Base-by-base conservation (phyloP, 2,113 vertebrate species). In the Podilymbus podiceps region DNA sequence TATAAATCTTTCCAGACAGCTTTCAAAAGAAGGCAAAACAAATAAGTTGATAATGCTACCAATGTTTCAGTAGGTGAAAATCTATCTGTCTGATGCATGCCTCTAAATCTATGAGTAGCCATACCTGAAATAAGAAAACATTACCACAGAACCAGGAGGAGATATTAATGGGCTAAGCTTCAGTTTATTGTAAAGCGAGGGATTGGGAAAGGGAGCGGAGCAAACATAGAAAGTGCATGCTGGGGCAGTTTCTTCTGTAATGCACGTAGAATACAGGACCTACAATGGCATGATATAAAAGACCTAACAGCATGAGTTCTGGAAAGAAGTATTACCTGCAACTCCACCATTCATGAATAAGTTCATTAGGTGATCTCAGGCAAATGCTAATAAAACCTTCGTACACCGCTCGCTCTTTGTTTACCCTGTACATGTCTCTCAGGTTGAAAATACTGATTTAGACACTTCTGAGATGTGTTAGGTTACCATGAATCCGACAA, bases 1-100 rank as follows among this genome's bases (percentile, higher is more conserved):
- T 40, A 50, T 31, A 95, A 91, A 92, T 96, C 63, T 85, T 94
- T 72, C 81, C 28, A 83, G 84, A 94, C 87, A 95, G 78, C 63
- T 89, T 95, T 93, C 71, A 72, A 69, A 93, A 89, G 42, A 85
- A 69, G 62, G 20, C 38, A 38, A 93, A 94, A 67, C 38, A 95
- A 81, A 8, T 60, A 83, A 66, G 62, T 64, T 87, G 69, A 33
- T 49, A 64, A 47, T n/a, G 46, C n/a, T 88, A 59, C 66, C 77
- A 47, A 62, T 74, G 38, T 89, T 89, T 89, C 31, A 78, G 64
- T 42, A 79, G 33, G 38, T 69, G 35, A 80, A 94, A 88, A 69
- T 77, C 52, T 68, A 42, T 50, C 82, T 64, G 46, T 50, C 82
- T 64, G 46, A 84, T 80, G n/a, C 8, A 28, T n/a, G 62, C 12